Evolutionary conservation across 2,797 vertebrate species (phyloP).

Genomic region (Helicolenus hilgendorfi): DNA sequence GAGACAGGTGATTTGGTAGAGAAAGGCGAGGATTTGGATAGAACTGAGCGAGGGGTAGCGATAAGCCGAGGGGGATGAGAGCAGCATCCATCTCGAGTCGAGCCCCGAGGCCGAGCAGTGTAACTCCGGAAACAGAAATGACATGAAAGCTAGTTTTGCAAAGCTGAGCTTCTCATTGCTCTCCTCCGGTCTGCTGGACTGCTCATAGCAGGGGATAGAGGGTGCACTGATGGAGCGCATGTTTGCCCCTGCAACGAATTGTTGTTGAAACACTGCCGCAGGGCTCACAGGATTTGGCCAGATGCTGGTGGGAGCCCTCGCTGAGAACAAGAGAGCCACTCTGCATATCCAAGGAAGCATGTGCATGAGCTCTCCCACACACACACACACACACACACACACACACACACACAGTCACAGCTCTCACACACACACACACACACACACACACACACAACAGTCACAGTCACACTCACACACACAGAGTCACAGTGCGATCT

Average conservation of each 20-base stretch:
- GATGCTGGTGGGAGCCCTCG: conserved; percentile 40
- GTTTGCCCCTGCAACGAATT: conserved; percentile 40
- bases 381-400: neutral
- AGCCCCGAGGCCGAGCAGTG: conserved; percentile 55
- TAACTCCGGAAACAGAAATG: conserved; percentile 64
- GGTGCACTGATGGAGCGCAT: conserved; percentile 12
- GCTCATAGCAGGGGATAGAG: conserved; percentile 23
- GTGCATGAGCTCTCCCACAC: neutral
- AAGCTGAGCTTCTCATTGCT: conserved; percentile 55
- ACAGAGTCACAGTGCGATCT: neutral
- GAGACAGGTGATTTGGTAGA: conserved; percentile 67
- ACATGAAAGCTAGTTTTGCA: conserved; percentile 71
- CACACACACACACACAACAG: neutral
- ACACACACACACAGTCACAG: neutral
- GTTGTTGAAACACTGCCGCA: conserved; percentile 38
- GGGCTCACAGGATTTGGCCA: conserved; percentile 35
- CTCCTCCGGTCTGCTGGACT: conserved; percentile 12
- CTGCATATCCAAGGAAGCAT: conserved; percentile 32
- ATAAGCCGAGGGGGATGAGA: conserved; percentile 74
- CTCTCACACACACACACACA: no score
- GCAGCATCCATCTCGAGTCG: conserved; percentile 60
- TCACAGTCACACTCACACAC: neutral
- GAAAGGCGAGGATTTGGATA: conserved; percentile 64
- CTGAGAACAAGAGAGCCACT: conserved; percentile 45
- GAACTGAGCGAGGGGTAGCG: conserved; percentile 60